phyloP scores from a whole-genome alignment of 2,797 vertebrate species.

The Macropodus opercularis region DNA sequence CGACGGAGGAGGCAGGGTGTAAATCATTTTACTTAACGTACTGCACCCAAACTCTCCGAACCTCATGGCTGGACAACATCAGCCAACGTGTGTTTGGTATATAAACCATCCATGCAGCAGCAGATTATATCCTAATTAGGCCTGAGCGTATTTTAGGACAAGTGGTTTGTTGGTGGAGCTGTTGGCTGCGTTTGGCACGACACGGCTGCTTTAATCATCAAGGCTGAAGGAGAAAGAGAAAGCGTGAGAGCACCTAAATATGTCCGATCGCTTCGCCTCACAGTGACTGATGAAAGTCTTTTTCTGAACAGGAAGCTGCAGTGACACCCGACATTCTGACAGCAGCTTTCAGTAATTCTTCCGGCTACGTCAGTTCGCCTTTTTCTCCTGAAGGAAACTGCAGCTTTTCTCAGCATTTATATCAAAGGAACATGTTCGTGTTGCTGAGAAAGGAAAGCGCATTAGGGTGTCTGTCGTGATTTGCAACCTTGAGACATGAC shows the following conservation, averaged over 20 bases:
- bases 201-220: slow-evolving; percentile 28
- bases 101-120: slow-evolving; percentile 15
- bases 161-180: slow-evolving; percentile 17
- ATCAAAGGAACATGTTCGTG: neutral
- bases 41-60: slow-evolving; percentile 22
- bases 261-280: slow-evolving; percentile 40
- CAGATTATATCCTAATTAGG: slow-evolving; percentile 44
- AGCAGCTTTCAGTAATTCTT: slow-evolving; percentile 35
- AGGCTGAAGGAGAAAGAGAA: slow-evolving; percentile 29
- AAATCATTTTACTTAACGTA: too few species aligned
- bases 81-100: slow-evolving; percentile 14
- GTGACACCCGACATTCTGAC: slow-evolving; percentile 14
- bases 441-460: neutral
- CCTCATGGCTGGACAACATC: slow-evolving; percentile 11
- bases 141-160: slow-evolving; percentile 33
- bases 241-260: slow-evolving; percentile 35
- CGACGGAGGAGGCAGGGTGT: neutral
- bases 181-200: slow-evolving; percentile 32
- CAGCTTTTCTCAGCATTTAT: slow-evolving; percentile 1
- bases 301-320: slow-evolving; percentile 22
- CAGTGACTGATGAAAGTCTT: slow-evolving; percentile 31
- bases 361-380: slow-evolving; percentile 13
- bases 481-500: slow-evolving; percentile 27
- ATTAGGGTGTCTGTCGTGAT: neutral
- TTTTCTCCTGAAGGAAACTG: slow-evolving; percentile 21